These are phyloP conservation scores for Diploptera punctata DNA, from an alignment of 2,888 invertebrate species.

Conservation along the genomic window DNA sequence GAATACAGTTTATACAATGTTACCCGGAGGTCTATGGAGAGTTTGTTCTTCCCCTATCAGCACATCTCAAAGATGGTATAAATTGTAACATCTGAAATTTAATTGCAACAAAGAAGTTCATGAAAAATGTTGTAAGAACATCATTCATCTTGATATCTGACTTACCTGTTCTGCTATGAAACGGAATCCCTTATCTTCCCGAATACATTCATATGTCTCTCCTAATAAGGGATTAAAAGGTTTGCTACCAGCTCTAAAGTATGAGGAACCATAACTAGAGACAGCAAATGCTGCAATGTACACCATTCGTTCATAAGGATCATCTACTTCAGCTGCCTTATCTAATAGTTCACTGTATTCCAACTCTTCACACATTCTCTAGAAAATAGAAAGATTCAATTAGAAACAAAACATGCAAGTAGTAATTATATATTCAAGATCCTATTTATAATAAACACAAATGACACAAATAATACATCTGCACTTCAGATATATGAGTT, in stretches of 20 bases:
- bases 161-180: constrained; percentile 80
- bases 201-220: constrained; percentile 81
- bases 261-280: constrained; percentile 76
- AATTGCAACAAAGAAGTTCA: no score
- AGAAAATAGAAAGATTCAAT: no score
- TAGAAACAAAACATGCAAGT: no score
- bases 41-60: no score
- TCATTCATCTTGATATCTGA: background rate
- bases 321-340: constrained; percentile 70
- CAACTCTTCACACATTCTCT: constrained; percentile 82
- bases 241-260: constrained; percentile 78
- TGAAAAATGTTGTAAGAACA: no score
- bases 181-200: constrained; percentile 79
- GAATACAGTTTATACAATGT: no score
- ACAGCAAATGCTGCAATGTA: constrained; percentile 83
- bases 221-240: constrained; percentile 85
- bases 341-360: constrained; percentile 84
- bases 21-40: no score
- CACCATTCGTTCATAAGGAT: constrained; percentile 75
- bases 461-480: no score
- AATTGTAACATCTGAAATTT: background rate
- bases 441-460: no score
- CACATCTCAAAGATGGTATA: no score
- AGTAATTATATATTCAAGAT: no score
- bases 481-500: no score